Percentiles rank a stretch among this genome's conserved stretches.
Evolutionary conservation across 2,888 invertebrate genomes (phyloP).

Genomic region (Tetragnatha montana): DNA sequence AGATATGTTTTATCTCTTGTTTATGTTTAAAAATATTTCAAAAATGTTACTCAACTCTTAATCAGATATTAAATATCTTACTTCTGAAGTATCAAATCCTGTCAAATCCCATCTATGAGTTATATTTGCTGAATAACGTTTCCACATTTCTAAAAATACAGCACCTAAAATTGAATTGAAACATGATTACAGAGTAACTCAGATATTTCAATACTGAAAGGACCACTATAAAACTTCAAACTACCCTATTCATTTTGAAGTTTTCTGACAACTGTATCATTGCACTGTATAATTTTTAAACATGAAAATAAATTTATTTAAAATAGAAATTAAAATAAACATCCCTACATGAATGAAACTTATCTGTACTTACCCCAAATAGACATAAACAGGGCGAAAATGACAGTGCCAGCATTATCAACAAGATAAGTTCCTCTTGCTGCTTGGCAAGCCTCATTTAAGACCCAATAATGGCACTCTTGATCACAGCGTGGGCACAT

Average conservation of each 20-base stretch:
- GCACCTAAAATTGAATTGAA: constrained; percentile 78
- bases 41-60: no score
- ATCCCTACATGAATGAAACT: background rate
- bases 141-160: constrained; percentile 96
- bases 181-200: background rate
- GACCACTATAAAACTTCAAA: no score
- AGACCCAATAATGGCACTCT: constrained; percentile 90
- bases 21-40: no score
- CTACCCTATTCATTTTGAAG: no score
- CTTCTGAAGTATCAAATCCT: constrained; percentile 86
- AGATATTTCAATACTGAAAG: background rate
- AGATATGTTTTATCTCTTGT: no score
- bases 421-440: constrained; percentile 91
- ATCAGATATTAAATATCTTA: constrained; percentile 65
- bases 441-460: constrained; percentile 89
- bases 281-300: background rate
- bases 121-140: constrained; percentile 94
- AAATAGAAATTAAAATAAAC: constrained; percentile 77
- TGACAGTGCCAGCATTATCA: constrained; percentile 95
- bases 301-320: background rate
- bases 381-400: constrained; percentile 96
- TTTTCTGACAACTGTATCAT: background rate
- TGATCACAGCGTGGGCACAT: constrained; percentile 96
- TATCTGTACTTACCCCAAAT: constrained; percentile 85
- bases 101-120: constrained; percentile 97